Percentiles rank a stretch among this genome's conserved stretches.
These are phyloP conservation scores for Cephalopholis sonnerati DNA, from an alignment of 2,113 vertebrate genomes.

Conservation along the genomic window DNA sequence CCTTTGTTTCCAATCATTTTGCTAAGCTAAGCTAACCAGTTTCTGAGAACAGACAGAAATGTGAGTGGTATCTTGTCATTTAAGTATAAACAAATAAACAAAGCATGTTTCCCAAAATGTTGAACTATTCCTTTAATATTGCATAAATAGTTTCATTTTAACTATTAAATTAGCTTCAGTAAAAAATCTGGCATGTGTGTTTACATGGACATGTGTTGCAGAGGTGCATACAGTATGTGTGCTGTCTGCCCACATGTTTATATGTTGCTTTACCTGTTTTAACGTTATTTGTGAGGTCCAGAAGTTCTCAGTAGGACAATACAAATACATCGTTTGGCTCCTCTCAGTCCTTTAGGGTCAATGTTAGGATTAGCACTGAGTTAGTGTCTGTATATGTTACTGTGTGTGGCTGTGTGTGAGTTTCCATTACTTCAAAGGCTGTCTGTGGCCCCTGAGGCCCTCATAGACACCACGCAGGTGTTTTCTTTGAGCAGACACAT, in stretches of 20 bases:
- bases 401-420: conserved; percentile 52
- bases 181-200: background rate
- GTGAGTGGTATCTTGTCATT: background rate
- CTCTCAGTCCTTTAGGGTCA: conserved; percentile 14
- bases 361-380: conserved; percentile 33
- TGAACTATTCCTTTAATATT: background rate
- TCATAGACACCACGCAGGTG: conserved; percentile 66
- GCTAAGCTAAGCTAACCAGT: background rate
- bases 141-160: background rate
- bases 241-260: background rate
- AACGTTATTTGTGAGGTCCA: conserved; percentile 36
- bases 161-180: background rate
- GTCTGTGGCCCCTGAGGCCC: conserved; percentile 47
- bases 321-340: conserved; percentile 19
- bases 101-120: background rate
- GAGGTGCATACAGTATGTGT: background rate
- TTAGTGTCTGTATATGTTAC: conserved; percentile 47
- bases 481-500: conserved; percentile 64
- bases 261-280: background rate
- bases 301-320: background rate
- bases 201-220: background rate
- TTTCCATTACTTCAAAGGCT: conserved; percentile 72
- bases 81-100: background rate
- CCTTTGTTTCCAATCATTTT: background rate
- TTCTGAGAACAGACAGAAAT: background rate